Evolutionary conservation across 2,113 vertebrate species (phyloP), one percentile per base, ranked within the genome.

Genomic region (Coregonus clupeaformis): DNA sequence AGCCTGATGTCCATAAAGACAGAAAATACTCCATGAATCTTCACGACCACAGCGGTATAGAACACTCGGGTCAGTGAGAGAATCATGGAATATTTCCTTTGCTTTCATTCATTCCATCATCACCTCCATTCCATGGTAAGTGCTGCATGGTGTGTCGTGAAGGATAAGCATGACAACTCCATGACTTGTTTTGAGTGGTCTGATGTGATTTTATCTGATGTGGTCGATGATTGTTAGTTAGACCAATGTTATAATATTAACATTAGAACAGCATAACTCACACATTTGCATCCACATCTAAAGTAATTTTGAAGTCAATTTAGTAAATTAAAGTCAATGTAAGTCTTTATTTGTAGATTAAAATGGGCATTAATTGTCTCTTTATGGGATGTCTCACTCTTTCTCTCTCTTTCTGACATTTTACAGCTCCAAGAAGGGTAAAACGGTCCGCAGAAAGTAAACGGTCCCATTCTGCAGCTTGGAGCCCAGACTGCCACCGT

Each of bases 361-460:
- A 42, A 2, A 42, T 42, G 9, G 9, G 36, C 36, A 42, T 42
- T 42, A 11, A 42, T 11, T 42, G 36, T 42, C 36, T 42, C 9
- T 45, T 30, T 36, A 16, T 30, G 29, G 47, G 12, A 3, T 0
- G 14, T 73, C 82, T 91, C 73, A 91, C 81, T 4, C 72, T 71
- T 69, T 62, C 45, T 45, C 73, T 67, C 20, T 74, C 11, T 74
- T 68, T 83, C 69, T 74, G 65, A 55, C 63, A 76, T 6, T 86
- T 89, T 92, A 84, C 82, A 98, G 96, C 94, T 98, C 97, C 96
- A 99, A 98, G 94, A 99, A 99, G 93, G 93, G 93, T 83, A 93
- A 93, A 3, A 96, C 95, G 52, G 92, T 96, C 0, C 97, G 97
- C 94, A 98, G 98, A 93, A 99, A 99, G 95, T 99, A 95, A 88